Conservation (phyloP, 2,888 invertebrate species). For the Autographa pulchrina region DNA sequence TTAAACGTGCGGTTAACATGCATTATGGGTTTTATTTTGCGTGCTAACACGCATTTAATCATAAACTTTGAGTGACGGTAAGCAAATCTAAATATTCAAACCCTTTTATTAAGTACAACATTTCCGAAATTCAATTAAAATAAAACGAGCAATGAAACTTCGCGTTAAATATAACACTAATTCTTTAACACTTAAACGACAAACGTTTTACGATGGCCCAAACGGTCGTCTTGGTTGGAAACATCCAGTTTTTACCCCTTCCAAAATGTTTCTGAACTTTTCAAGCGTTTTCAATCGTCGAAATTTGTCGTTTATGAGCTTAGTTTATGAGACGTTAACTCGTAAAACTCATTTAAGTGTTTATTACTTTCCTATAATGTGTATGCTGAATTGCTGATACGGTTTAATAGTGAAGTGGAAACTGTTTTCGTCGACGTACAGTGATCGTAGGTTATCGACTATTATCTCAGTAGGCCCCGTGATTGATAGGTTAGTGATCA, state of each 20-base stretch:
- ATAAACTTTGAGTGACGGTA: neutral
- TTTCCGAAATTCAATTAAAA: slow-evolving; percentile 49
- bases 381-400: slow-evolving; percentile 31
- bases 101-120: slow-evolving; percentile 2
- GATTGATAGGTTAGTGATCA: slow-evolving; percentile 15
- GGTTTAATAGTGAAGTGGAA: slow-evolving; percentile 23
- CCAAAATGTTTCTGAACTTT: slow-evolving; percentile 39
- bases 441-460: slow-evolving; percentile 14
- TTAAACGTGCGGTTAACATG: slow-evolving; percentile 2
- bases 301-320: slow-evolving; percentile 49
- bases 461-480: slow-evolving; percentile 3
- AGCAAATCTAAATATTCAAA: neutral
- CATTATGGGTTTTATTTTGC: slow-evolving; percentile 3
- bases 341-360: slow-evolving; percentile 56
- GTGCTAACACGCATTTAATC: neutral
- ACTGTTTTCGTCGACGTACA: slow-evolving; percentile 23
- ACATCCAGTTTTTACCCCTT: slow-evolving; percentile 52
- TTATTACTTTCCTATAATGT: slow-evolving; percentile 45
- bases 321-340: slow-evolving; percentile 47
- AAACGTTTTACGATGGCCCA: slow-evolving; percentile 50
- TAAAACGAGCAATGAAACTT: slow-evolving; percentile 46
- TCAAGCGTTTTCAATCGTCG: slow-evolving; percentile 49
- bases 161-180: slow-evolving; percentile 49
- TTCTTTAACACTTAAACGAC: slow-evolving; percentile 50
- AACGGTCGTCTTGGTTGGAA: slow-evolving; percentile 38